Base-by-base conservation (phyloP, 2,113 vertebrate genomes). In the Myrmecophaga tridactyla region DNA sequence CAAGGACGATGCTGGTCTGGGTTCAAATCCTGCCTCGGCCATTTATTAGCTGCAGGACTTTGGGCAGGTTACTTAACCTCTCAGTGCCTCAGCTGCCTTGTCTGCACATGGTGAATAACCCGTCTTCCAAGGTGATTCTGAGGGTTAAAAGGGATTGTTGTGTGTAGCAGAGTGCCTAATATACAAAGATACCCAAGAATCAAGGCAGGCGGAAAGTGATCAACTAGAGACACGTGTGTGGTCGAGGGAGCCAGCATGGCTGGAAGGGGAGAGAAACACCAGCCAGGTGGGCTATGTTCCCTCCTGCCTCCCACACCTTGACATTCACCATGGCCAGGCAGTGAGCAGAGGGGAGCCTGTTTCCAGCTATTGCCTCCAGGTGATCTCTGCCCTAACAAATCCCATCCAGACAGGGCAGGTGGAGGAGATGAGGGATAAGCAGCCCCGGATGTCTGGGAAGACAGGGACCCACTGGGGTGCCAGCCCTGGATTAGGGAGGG, bases 211-310 rank as follows among this genome's bases (percentile, higher is more conserved):
- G 70, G 43, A 39, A 6, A 51, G 11, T 7, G 20, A 36, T 23
- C 34, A 56, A 1, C 0, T 0, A 17, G 15, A 56, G 39, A 15
- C 4, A 0, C 41, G 34, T 82, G 25, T 6, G 4, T 77, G 69
- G 18, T 8, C 20, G 13, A 31, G 15, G 43, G 86, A 73, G 36
- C 21, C 69, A 86, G 67, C 6, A 8, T 4, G 12, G 3, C 4
- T 18, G 23, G 67, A 48, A 56, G 8, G 18, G 6, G 18, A 12
- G 46, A 69, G 21, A 21, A 17, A 10, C 2, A 0, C 0, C 73
- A 80, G 18, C 87, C 72, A 25, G 39, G 21, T 25, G n/a, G 18
- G 25, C 27, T 17, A 1, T 63, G 13, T 46, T 43, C 10, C 11
- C 36, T 39, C 73, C 78, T 36, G 53, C n/a, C 29, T 77, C 72